phyloP scores from a whole-genome alignment of 2,888 invertebrate species.

The Sinotaia quadrata region DNA sequence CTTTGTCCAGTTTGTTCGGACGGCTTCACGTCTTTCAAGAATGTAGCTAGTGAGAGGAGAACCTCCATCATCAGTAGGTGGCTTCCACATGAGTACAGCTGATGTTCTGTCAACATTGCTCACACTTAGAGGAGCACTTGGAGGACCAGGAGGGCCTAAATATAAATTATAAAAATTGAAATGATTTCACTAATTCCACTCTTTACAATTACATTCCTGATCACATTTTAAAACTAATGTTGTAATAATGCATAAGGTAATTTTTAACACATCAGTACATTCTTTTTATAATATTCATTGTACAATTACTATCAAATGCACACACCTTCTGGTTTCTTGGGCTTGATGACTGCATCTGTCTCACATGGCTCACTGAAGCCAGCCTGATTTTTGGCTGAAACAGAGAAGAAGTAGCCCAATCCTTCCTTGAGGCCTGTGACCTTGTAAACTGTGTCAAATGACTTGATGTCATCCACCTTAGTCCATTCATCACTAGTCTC shows the following conservation, averaged over 20 bases:
- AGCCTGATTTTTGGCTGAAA: conserved; percentile 61
- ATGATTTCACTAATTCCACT: no score
- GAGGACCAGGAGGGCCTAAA: conserved; percentile 44
- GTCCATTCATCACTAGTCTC: conserved; percentile 42
- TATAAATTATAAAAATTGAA: conserved; percentile 49
- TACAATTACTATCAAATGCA: neutral
- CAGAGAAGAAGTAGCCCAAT: conserved; percentile 59
- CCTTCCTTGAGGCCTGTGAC: conserved; percentile 49
- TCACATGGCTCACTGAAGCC: conserved; percentile 44
- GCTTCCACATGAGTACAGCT: conserved; percentile 61
- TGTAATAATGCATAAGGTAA: neutral
- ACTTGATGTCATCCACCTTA: conserved; percentile 42
- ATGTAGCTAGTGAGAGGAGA: conserved; percentile 52
- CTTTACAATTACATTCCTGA: no score
- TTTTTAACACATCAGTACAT: neutral
- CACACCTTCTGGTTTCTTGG: conserved; percentile 39
- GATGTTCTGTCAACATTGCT: conserved; percentile 58
- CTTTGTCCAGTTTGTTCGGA: conserved; percentile 50
- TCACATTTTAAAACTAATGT: no score
- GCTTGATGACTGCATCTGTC: conserved; percentile 40
- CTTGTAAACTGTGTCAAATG: conserved; percentile 41
- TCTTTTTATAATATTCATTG: neutral
- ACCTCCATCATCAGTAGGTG: conserved; percentile 66
- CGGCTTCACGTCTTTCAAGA: conserved; percentile 68
- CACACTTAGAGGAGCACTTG: conserved; percentile 53